Evolutionary conservation across 2,797 vertebrate species (phyloP), one percentile per base, ranked within the genome.

Genomic region (Halcyon smyrnensis): DNA sequence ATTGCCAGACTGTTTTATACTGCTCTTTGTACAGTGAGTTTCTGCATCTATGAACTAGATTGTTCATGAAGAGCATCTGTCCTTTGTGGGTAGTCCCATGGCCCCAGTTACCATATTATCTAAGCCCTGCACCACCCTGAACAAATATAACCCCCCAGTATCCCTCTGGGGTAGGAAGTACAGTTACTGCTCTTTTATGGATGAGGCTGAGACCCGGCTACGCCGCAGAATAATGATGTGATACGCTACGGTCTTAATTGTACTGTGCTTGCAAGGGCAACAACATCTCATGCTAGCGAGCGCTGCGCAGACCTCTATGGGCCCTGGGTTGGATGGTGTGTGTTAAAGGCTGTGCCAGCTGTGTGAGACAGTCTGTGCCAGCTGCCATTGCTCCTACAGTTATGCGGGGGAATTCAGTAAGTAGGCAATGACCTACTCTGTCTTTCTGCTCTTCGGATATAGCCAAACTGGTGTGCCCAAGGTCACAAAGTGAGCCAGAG

Each of bases 271-370:
- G 46, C 68, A 39, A 46, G 46, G 21, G 46, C 23, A 23, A 46
- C 21, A 23, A 23, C 46, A 46, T 20, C 45, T 46, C 20, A 11
- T 6, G 45, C 45, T 46, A 46, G 46, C 6, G 21, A 39, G 78
- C 12, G 17, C 27, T 0, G 3, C 1, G 0, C 21, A 30, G 81
- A 48, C 24, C 32, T 68, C 50, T 46, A 65, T 0, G 11, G 51
- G 9, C 57, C 68, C 43, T 28, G 60, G 39, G 63, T 24, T 24
- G 36, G 57, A 17, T 20, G 45, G 14, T 19, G 32, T 25, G 45
- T 50, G 11, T 32, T 36, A 32, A 45, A 73, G 54, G 34, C 75
- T 1, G 0, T 18, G 12, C 34, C 70, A 68, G 64, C 69, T 28
- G 39, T 16, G 43, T 48, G 39, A 15, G 45, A 27, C 32, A 30